Base-by-base conservation (phyloP, 2,797 vertebrate species). In the Clarias laeviceps region DNA sequence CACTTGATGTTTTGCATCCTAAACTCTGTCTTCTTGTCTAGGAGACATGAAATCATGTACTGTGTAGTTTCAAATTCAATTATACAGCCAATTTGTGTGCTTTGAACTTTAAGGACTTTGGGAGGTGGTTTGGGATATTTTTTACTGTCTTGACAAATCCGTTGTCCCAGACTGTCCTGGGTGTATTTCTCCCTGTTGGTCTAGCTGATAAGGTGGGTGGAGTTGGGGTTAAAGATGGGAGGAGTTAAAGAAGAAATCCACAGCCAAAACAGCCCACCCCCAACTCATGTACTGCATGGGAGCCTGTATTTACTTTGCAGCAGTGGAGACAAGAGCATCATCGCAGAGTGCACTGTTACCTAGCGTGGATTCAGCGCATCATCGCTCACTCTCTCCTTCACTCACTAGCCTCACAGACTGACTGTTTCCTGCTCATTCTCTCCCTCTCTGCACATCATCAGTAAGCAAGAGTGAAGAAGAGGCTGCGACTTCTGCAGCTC, bases 261-360 rank as follows among this genome's bases (percentile, higher is more conserved):
- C 90, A 90, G 90, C 90, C 87, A 73, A 40, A 92, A 32, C n/a
- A 70, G 77, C 82, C 59, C 62, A 69, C 82, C 76, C 64, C 69
- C 37, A 18, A 20, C 85, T 94, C 91, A 89, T 86, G 83, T 91
- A 94, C 92, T 87, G 92, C 80, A 68, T 93, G 94, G 93, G 92
- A 95, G 94, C 93, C 92, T 91, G 88, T 94, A 94, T 96, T 95
- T 94, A 94, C 93, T 32, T 91, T 90, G 84, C 88, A 74, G 88
- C 86, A 83, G 37, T 94, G 93, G 91, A 92, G 88, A 92, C 90
- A 81, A 92, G 94, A 93, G 90, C 91, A 93, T 95, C 95, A 96
- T 91, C 95, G 88, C 90, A 88, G 91, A 87, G 91, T 91, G 93
- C 92, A 94, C 93, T 91, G 92, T 90, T 90, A 88, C 93, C 92